These are phyloP conservation scores for Noturus placidus DNA, from an alignment of 2,113 vertebrate species.

Conservation along the genomic window DNA sequence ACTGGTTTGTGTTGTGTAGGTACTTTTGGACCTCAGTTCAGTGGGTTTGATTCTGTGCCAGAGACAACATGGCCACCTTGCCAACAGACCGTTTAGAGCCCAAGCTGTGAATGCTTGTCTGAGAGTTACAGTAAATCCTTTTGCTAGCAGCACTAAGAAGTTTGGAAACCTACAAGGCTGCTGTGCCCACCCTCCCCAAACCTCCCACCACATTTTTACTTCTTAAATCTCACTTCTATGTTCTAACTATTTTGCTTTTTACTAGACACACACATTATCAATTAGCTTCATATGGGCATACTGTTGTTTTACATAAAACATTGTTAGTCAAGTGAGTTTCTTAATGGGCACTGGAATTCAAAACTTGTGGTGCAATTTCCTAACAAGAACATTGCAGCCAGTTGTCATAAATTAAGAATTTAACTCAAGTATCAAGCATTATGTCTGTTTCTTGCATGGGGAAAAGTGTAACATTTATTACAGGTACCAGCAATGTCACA, in stretches of 20 bases:
- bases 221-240: conserved; percentile 34
- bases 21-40: conserved; percentile 74
- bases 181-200: conserved; percentile 34
- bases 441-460: background rate
- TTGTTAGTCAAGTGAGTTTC: background rate
- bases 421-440: background rate
- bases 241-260: conserved; percentile 29
- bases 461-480: background rate
- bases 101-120: conserved; percentile 80
- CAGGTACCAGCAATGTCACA: background rate
- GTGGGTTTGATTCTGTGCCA: conserved; percentile 78
- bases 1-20: conserved; percentile 74
- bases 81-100: conserved; percentile 68
- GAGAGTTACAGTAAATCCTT: conserved; percentile 80
- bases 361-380: background rate
- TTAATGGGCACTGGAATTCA: background rate
- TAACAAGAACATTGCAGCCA: background rate
- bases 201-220: conserved; percentile 59
- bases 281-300: conserved; percentile 13
- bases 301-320: conserved; percentile 14
- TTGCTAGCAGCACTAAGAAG: conserved; percentile 72
- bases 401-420: background rate
- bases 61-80: conserved; percentile 74
- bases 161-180: conserved; percentile 73
- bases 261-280: conserved; percentile 22